Evolutionary conservation across 2,888 invertebrate species (phyloP).

Genomic region (Drosophila ustulata): DNA sequence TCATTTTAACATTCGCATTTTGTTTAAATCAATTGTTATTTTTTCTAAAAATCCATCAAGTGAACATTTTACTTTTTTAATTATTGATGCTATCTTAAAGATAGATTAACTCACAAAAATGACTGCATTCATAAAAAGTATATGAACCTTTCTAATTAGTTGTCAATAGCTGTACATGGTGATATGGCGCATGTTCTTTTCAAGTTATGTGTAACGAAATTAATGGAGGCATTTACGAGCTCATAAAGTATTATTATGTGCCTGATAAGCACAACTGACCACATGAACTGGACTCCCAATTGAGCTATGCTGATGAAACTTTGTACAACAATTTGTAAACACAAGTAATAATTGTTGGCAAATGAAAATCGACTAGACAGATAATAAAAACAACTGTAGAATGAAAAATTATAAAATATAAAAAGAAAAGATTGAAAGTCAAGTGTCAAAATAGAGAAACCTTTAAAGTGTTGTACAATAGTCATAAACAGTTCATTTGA

Average conservation of each 20-base stretch:
- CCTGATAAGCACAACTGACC: neutral
- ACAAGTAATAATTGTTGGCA: neutral
- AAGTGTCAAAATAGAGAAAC: too few species aligned
- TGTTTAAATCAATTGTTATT: too few species aligned
- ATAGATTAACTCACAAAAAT: too few species aligned
- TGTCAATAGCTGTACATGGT: neutral
- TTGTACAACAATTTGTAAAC: neutral
- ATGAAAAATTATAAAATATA: neutral
- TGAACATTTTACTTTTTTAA: too few species aligned
- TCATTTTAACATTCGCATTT: too few species aligned
- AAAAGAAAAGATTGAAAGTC: too few species aligned
- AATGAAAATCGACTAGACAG: neutral
- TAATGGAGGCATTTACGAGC: slow-evolving; percentile 1
- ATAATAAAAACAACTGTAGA: neutral
- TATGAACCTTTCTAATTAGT: too few species aligned
- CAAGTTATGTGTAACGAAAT: neutral
- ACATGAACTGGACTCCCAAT: neutral
- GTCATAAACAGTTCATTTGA: too few species aligned
- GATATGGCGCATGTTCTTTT: neutral
- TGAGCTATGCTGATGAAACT: neutral
- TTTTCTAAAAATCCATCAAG: too few species aligned
- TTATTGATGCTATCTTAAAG: too few species aligned
- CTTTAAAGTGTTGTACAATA: too few species aligned
- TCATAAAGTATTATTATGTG: neutral
- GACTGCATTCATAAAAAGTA: too few species aligned